phyloP scores from a whole-genome alignment of 2,888 invertebrate genomes.

The Sympetrum striolatum region DNA sequence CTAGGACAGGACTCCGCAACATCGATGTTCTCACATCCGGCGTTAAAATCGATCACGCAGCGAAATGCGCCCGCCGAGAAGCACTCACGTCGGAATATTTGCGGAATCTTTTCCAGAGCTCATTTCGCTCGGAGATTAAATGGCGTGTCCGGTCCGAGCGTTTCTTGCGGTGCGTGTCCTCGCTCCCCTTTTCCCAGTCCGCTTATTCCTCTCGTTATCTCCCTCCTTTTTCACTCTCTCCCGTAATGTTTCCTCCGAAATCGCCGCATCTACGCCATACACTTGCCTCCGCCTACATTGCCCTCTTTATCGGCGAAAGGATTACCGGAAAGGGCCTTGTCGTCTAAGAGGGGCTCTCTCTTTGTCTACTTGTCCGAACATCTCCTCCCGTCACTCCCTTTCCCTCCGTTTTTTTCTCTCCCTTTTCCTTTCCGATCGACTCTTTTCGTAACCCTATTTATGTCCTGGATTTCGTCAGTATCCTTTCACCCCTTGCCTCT shows the following conservation, averaged over 20 bases:
- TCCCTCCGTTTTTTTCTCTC: background rate
- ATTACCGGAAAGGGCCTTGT: constrained; percentile 22
- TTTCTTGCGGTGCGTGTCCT: background rate
- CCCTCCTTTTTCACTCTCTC: background rate
- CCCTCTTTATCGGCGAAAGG: constrained; percentile 32
- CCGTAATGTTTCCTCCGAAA: background rate
- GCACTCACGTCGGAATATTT: no score
- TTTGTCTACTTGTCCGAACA: constrained; percentile 10
- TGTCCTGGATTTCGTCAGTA: background rate
- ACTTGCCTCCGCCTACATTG: background rate
- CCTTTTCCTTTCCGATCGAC: background rate
- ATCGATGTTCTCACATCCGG: no score
- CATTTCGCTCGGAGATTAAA: no score
- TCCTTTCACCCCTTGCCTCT: background rate
- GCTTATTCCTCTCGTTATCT: background rate
- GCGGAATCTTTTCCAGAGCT: no score
- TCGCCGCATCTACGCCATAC: background rate
- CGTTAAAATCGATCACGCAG: no score
- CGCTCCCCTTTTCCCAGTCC: background rate
- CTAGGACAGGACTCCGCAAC: no score
- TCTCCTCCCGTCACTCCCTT: background rate
- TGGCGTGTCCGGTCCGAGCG: background rate
- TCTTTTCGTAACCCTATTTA: background rate
- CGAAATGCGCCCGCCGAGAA: no score
- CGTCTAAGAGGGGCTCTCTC: background rate